Evolutionary conservation across 2,888 invertebrate genomes (phyloP), one percentile per base, ranked within the genome.

Genomic region (Hololepta plana): DNA sequence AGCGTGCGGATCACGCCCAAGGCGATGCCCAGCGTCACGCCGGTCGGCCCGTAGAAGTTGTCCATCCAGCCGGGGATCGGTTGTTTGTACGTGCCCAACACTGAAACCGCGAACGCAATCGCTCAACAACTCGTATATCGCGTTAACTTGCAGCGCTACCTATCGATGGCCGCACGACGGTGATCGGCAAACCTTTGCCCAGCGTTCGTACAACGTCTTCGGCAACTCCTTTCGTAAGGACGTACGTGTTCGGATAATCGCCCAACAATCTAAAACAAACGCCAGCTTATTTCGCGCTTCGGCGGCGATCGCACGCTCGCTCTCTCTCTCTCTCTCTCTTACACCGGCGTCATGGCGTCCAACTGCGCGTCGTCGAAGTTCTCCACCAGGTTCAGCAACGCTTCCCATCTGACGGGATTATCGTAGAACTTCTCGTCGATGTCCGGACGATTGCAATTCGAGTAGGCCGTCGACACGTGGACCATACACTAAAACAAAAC

Each of bases 21-120:
- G 12, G 21, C 3, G 16, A 2, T 30, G 10, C 24, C 33, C 9
- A 8, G 14, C 8, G 68, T 72, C 20, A 66, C 61, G 1, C 72
- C 87, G 3, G 81, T 82, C 2, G 87, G 82, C 3, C 90, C 90
- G 46, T 90, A 90, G 40, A 82, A 64, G 44, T 87, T 91, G 54
- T 88, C 87, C n/a, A 85, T 79, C 87, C 88, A 91, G 2, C 84
- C 85, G 34, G 71, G 57, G 0, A 76, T 53, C 1, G 81, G 81
- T 46, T 80, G 79, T 26, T 64, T 65, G 42, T 75, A 76, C 0
- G 77, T 65, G 2, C 69, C 67, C 31, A 67, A 55, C 6, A 70
- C 68, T 68, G 41, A 7, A 47, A 47, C 31, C 35, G n/a, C 17
- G 7, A 27, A 16, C 3, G 16, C 15, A n/a, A n/a, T n/a, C n/a